phyloP scores from a whole-genome alignment of 2,113 vertebrate genomes.

The Indicator maculatus region DNA sequence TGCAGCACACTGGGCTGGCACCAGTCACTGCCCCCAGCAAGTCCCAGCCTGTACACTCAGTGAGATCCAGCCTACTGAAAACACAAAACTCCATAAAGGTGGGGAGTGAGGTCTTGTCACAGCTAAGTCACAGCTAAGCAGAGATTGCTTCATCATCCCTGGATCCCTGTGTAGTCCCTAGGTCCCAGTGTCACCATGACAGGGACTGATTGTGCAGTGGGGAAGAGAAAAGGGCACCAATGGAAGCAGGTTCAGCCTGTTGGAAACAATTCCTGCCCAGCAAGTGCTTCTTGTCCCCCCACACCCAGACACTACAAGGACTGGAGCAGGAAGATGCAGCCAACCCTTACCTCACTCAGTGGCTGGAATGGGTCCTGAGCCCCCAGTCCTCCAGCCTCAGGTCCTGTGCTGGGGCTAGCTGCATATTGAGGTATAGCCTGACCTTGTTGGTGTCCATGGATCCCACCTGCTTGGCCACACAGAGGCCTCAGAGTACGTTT shows the following conservation, averaged over 20 bases:
- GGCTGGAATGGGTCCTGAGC: neutral
- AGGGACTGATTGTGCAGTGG: rapidly evolving
- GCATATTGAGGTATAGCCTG: neutral
- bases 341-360: neutral
- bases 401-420: neutral
- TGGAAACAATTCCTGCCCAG: neutral
- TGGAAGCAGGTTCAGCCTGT: neutral
- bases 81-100: neutral
- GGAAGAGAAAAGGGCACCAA: neutral
- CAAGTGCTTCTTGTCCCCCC: neutral
- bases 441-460: neutral
- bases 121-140: neutral
- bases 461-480: neutral
- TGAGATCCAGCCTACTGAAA: neutral
- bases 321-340: neutral
- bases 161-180: neutral
- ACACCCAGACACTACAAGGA: rapidly evolving
- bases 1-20: neutral
- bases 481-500: neutral
- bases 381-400: neutral
- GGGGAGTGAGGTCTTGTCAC: neutral
- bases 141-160: neutral
- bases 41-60: rapidly evolving
- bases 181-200: neutral
- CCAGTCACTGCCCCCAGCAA: neutral